Conservation (phyloP, 2,113 vertebrate genomes). For the Corythornis cristatus region DNA sequence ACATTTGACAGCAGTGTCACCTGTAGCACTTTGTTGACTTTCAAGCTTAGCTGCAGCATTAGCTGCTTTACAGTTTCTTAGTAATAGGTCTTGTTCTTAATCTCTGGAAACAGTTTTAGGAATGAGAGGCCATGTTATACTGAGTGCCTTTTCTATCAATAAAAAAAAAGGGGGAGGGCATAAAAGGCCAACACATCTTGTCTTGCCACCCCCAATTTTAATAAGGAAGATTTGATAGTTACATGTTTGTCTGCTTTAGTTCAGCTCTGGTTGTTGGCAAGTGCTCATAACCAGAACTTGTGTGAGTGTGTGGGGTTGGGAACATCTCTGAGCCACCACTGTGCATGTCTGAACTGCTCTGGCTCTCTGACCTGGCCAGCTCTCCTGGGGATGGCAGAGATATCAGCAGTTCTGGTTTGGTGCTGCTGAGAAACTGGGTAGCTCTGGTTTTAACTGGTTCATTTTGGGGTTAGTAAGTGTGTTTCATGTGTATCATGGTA, state of each 20-base stretch:
- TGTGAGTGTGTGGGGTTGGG: neutral
- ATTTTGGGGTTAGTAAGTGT: neutral
- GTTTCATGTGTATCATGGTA: neutral
- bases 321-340: accelerated
- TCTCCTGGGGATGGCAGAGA: neutral
- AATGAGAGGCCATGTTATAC: neutral
- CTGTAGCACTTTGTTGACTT: constrained; percentile 40
- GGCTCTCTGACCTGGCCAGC: neutral
- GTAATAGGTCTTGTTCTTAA: constrained; percentile 3
- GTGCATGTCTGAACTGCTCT: accelerated
- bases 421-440: neutral
- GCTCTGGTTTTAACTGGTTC: neutral
- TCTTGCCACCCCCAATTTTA: neutral
- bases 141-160: neutral
- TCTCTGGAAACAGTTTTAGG: neutral
- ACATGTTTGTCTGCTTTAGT: neutral
- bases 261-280: neutral
- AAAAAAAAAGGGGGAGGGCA: neutral
- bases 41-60: neutral
- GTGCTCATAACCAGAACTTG: neutral
- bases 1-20: neutral
- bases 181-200: too few species aligned
- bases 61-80: neutral
- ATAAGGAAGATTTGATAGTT: neutral
- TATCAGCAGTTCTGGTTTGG: neutral